Conservation (phyloP, 92 coral and sea anemone genomes). For the Paramuricea clavata region DNA sequence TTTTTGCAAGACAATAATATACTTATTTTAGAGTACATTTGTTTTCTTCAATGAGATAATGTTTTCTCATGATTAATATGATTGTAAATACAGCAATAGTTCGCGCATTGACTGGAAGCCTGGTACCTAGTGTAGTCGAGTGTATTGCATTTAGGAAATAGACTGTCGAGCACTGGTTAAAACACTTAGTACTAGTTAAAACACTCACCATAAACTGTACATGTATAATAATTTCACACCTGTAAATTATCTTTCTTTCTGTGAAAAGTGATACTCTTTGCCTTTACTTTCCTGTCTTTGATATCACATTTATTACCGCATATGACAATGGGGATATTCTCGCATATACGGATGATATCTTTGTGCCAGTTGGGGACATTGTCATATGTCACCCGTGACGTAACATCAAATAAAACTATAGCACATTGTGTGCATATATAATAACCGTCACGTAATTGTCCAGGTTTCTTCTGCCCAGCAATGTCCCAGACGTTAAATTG, state of each 20-base stretch:
- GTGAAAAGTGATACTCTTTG: constrained; percentile 89
- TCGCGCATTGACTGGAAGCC: too few species aligned
- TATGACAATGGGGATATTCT: constrained; percentile 85
- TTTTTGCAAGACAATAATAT: too few species aligned
- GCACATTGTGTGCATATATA: constrained; percentile 93
- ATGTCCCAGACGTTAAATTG: constrained; percentile 92
- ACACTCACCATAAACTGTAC: not conserved
- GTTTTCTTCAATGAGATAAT: too few species aligned
- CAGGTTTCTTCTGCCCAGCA: constrained; percentile 94
- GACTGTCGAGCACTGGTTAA: too few species aligned
- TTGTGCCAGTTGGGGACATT: constrained; percentile 94
- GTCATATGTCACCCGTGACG: constrained; percentile 91
- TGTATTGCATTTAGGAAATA: too few species aligned
- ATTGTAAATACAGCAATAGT: too few species aligned
- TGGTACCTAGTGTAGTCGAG: too few species aligned
- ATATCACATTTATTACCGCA: constrained; percentile 95
- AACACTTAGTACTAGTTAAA: too few species aligned
- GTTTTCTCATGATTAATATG: too few species aligned
- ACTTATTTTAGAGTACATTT: too few species aligned
- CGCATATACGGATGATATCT: constrained; percentile 87
- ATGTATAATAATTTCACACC: constrained; percentile 46
- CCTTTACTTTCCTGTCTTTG: constrained; percentile 93
- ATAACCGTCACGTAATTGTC: constrained; percentile 91
- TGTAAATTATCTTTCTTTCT: constrained; percentile 93
- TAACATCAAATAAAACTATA: constrained; percentile 92